Evolutionary conservation across 2,888 invertebrate genomes (phyloP).

Genomic region (Prosopocoilus inquinatus): DNA sequence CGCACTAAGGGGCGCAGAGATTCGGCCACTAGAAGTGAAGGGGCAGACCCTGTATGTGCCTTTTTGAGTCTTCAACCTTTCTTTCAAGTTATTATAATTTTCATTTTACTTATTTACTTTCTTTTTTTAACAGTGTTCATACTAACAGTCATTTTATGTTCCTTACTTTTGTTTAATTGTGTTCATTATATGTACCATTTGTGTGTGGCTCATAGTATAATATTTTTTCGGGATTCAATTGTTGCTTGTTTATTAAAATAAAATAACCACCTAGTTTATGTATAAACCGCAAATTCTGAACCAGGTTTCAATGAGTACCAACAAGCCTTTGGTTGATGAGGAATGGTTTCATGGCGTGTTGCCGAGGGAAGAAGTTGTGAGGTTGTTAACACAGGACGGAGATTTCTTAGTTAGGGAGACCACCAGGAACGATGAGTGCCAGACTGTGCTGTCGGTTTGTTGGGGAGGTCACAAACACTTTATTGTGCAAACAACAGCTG

Average conservation of each 20-base stretch:
- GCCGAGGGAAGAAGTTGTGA: constrained; percentile 92
- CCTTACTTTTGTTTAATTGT: not conserved
- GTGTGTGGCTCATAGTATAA: not conserved
- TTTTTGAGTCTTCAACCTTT: not conserved
- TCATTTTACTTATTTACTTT: not conserved
- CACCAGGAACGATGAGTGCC: constrained; percentile 85
- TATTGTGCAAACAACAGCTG: constrained; percentile 91
- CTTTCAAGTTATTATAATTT: not conserved
- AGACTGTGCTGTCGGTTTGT: constrained; percentile 90
- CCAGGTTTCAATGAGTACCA: constrained; percentile 50
- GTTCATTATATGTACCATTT: not conserved
- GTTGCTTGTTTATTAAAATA: not conserved
- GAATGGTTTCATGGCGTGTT: constrained; percentile 98
- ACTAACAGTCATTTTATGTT: not conserved
- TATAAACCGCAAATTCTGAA: not conserved
- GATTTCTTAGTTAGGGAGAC: constrained; percentile 94
- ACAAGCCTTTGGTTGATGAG: constrained; percentile 79
- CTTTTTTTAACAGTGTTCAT: not conserved
- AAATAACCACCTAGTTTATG: not conserved
- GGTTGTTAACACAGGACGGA: constrained; percentile 86
- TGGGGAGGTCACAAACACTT: constrained; percentile 98
- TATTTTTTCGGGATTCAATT: not conserved
- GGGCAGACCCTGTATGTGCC: constrained; percentile 45
- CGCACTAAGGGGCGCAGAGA: constrained; percentile 49
- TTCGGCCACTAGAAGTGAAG: constrained; percentile 47